Evolutionary conservation across 2,888 invertebrate genomes (phyloP), one percentile per base, ranked within the genome.

Genomic region (Odiellus spinosus): DNA sequence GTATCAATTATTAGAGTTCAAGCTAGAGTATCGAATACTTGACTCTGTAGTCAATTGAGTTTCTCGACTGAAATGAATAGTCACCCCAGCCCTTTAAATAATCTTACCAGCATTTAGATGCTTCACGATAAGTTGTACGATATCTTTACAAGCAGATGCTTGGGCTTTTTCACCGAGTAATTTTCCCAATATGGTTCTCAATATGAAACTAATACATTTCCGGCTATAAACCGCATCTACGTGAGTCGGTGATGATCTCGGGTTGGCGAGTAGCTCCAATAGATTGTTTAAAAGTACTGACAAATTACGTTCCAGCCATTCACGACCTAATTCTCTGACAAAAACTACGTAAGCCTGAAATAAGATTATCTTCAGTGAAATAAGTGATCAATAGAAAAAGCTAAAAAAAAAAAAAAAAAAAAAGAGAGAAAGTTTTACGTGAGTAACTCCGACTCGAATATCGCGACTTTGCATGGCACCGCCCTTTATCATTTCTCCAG

Each of bases 111-210:
- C 45, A 49, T 50, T 54, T 6, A 52, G 42, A 47, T 57, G 49
- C 42, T 53, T 50, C 17, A 53, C 49, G 20, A 96, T 80, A 46
- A 93, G 80, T 56, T 82, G 81, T 54, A 88, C 81, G 45, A 98
- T 80, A 67, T 95, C 91, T 62, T 90, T 87, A 62, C 88, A 86
- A 0, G 95, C 95, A 0, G 86, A 82, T 26, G 87, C 80, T 67
- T 98, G 98, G 8, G 95, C 91, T 59, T 93, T 93, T 69, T 98
- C 98, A 0, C 93, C 87, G 18, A 98, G 73, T 77, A 96, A 80
- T 64, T 86, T 83, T 0, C 96, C 93, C 34, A 96, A 73, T 1
- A 90, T 80, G 52, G 86, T 82, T 42, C 91, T 76, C 46, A 96
- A 71, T 56, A 96, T 88, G 65, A 91, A 98, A 64, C 85, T 86